Base-by-base conservation (phyloP, 2,797 vertebrate species). In the Amniataba percoides region DNA sequence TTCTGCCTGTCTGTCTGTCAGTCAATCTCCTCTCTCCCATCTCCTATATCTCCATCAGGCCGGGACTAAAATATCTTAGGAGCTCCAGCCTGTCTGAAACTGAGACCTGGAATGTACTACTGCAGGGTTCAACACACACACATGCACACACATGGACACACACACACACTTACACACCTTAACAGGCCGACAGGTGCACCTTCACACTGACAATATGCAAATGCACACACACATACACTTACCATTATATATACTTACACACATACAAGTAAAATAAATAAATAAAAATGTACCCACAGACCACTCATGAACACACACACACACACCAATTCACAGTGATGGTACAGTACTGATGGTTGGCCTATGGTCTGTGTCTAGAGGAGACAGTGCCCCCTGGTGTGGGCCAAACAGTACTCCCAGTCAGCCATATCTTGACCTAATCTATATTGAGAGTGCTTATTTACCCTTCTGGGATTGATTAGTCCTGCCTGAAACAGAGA, bases 341-440 rank as follows among this genome's bases (percentile, higher is more conserved):
- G 14, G 66, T 84, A 78, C 69, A 81, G 69, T 55, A 78, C 61
- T 72, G 57, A 72, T 72, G 71, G 62, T 79, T 68, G 58, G 74
- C 70, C 68, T 58, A 23, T 83, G 74, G 81, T 88, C 79, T 82
- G 80, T 91, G 93, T 82, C 60, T 85, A 94, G 92, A 94, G 93
- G 92, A 93, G 93, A 95, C 91, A 95, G 93, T 94, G 94, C 94
- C 94, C 94, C 94, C 94, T 95, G 92, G 92, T 93, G 94, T 91
- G 88, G 76, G 69, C 72, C 75, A 39, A 66, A 51, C 71, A 84
- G 92, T 82, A 94, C 90, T 93, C 86, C 82, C 67, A 81, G 53
- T 67, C 75, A 82, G 56, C 63, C 80, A 78, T 76, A 86, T 87
- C 77, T 89, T 81, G 53, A 78, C 79, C 87, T 57, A 76, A 84